Conservation (phyloP, 2,113 vertebrate species). For the Dryoscopus gambensis region DNA sequence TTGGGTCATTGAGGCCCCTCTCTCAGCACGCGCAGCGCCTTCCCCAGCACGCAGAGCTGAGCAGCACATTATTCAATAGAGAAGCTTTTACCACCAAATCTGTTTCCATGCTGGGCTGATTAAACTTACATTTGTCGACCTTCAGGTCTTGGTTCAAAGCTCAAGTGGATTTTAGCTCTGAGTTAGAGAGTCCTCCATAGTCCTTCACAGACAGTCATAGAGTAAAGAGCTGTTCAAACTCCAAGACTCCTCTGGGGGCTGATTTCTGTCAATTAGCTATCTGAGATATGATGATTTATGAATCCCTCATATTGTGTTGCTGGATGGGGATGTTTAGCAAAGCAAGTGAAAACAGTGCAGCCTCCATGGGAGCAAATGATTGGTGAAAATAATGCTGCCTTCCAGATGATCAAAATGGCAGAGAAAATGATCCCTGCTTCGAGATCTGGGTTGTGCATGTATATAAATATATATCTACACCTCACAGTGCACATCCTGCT, state of each 20-base stretch:
- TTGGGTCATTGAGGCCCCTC: neutral
- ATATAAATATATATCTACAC: neutral
- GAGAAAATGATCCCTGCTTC: neutral
- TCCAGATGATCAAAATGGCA: neutral
- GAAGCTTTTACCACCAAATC: neutral
- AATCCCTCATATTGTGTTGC: neutral
- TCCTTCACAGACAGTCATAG: neutral
- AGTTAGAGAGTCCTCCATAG: slow-evolving; percentile 14
- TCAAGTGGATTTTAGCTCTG: neutral
- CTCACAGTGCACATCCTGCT: neutral
- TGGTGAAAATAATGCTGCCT: neutral
- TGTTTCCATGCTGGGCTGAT: neutral
- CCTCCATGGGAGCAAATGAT: neutral
- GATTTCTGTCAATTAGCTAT: slow-evolving; percentile 37
- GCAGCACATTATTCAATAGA: neutral
- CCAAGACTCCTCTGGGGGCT: neutral
- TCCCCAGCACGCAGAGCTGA: neutral
- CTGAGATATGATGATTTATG: slow-evolving; percentile 40
- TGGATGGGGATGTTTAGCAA: neutral
- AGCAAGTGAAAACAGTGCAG: neutral
- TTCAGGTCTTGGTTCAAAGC: slow-evolving; percentile 22
- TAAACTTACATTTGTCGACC: neutral
- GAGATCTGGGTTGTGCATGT: neutral
- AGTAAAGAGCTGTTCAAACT: slow-evolving; percentile 44
- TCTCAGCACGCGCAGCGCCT: neutral